A percentile compares a stretch with the other conserved stretches of the same genome.
Evolutionary conservation across 2,113 vertebrate genomes (phyloP).

Genomic region (Budorcas taxicolor): DNA sequence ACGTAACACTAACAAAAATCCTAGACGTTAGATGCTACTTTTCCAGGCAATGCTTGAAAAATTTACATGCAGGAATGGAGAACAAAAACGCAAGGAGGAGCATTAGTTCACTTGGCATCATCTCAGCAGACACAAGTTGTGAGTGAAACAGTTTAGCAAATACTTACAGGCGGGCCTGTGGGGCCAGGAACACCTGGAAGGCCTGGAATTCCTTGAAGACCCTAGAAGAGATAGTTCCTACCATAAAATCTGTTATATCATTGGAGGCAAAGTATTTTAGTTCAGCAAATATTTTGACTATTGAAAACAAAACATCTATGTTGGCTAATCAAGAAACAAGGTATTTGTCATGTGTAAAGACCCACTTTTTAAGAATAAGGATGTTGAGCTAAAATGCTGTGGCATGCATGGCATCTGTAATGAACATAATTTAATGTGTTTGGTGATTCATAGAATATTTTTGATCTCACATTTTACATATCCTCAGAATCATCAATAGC

Average conservation of each 20-base stretch:
- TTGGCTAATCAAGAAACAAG: not conserved
- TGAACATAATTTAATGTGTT: not conserved
- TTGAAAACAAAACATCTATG: not conserved
- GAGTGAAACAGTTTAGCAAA: not conserved
- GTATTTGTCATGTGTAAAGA: not conserved
- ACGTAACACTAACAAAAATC: not conserved
- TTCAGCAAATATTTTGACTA: not conserved
- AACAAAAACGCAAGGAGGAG: not conserved
- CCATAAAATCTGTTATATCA: not conserved
- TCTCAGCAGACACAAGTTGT: not conserved
- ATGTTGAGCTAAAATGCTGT: not conserved
- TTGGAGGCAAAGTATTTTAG: not conserved
- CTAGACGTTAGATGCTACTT: not conserved
- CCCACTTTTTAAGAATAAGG: not conserved
- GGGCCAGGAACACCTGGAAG: constrained; percentile 86
- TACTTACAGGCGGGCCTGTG: constrained; percentile 86
- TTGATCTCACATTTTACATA: not conserved
- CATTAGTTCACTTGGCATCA: not conserved
- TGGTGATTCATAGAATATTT: not conserved
- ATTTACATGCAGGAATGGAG: not conserved
- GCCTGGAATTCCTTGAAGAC: constrained; percentile 88
- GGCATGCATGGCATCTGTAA: not conserved
- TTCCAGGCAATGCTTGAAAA: not conserved
- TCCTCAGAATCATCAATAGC: not conserved
- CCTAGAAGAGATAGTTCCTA: constrained; percentile 79